phyloP scores from a whole-genome alignment of 2,888 invertebrate genomes.

The Acleris laterana region DNA sequence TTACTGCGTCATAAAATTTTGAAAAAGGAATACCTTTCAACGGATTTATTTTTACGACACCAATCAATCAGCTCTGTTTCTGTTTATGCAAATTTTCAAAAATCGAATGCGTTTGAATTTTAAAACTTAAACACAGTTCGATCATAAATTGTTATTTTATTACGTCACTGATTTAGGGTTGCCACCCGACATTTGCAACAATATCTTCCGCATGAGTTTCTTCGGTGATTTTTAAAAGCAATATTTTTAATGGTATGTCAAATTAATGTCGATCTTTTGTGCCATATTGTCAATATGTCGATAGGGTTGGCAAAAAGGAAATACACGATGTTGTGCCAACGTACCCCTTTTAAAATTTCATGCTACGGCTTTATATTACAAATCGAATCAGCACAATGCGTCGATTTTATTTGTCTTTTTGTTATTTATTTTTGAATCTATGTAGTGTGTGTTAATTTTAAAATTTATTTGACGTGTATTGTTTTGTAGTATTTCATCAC shows the following conservation, averaged over 20 bases:
- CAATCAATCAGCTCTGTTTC: conserved; percentile 71
- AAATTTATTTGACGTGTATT: conserved; percentile 64
- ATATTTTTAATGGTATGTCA: conserved; percentile 83
- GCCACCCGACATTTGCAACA: conserved; percentile 60
- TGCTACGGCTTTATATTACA: conserved; percentile 73
- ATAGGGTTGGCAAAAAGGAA: conserved; percentile 67
- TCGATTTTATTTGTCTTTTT: conserved; percentile 50
- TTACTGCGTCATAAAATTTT: conserved; percentile 66
- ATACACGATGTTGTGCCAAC: conserved; percentile 61
- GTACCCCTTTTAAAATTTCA: conserved; percentile 79
- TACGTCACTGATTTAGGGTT: conserved; percentile 55
- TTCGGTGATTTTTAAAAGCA: conserved; percentile 72
- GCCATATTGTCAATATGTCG: conserved; percentile 78
- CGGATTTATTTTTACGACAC: conserved; percentile 68
- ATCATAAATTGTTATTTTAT: conserved; percentile 73
- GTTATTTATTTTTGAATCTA: conserved; percentile 55
- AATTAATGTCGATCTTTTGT: conserved; percentile 81
- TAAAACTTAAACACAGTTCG: conserved; percentile 46
- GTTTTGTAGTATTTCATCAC: conserved; percentile 29
- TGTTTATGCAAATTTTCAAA: conserved; percentile 67
- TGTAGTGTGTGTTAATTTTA: conserved; percentile 60
- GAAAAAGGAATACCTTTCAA: conserved; percentile 47
- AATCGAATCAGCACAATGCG: conserved; percentile 77
- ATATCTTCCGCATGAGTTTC: conserved; percentile 75
- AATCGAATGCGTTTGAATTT: conserved; percentile 68